Evolutionary conservation across 1,140 invertebrate genomes (phyloP), one percentile per base, ranked within the genome.

Genomic region (Drosophila sproati): DNA sequence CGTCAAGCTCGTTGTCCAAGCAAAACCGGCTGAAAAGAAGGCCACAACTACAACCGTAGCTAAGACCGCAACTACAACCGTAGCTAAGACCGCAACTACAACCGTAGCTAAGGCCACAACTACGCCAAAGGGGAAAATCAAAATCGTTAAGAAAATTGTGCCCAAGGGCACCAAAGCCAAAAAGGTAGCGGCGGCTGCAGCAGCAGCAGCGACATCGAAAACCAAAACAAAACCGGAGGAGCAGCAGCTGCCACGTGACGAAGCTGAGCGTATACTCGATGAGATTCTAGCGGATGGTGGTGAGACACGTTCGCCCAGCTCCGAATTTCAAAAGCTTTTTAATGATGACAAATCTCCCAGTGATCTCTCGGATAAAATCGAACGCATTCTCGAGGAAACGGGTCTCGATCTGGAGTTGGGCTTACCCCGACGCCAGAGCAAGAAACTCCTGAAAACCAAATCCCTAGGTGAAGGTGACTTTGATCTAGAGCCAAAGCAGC

Each of bases 281-380:
- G 91, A 92, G 55, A 92, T 92, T 5, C 60, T 92, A 2, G 79
- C 70, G 3, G 80, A 76, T n/a, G 82, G 77, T n/a, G 82, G 77
- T 4, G 80, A 57, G 1, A 55, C 51, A 12, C 78, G 90, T 10
- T 92, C 91, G 2, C 91, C 91, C 20, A 92, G 91, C 12, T 76
- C 77, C 3, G 91, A 92, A 2, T 92, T 91, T 77, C 77, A 91
- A 31, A 61, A 91, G 3, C 68, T 92, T 4, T 92, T 92, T 8
- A 75, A 82, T 20, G 91, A 91, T 32, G 91, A 92, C 64, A 91
- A 91, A 45, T 92, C 91, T 0, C 91, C 91, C 3, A 92, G 91
- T 56, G 91, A 92, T 72, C 59, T 92, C 6, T 92, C 91, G 8
- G 91, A 92, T 51, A 92, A 91, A 56, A 89, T 92, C 34, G 91